Conservation (phyloP, 2,797 vertebrate genomes). For the Pelodytes ibericus region DNA sequence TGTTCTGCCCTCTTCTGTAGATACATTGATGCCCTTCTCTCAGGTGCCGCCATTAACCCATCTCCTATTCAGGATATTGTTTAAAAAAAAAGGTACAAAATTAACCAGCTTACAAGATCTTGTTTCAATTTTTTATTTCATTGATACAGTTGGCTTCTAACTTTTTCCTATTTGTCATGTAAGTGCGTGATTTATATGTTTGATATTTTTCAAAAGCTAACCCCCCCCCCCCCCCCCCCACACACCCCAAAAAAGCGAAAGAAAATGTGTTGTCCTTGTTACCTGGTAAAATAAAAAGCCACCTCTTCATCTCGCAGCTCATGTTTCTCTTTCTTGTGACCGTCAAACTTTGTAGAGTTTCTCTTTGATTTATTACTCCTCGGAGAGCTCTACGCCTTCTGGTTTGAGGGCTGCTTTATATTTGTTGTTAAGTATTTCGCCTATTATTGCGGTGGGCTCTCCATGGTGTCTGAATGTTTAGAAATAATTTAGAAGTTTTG, state of each 20-base stretch:
- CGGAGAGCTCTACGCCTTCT: constrained; percentile 25
- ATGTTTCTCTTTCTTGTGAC: constrained; percentile 25
- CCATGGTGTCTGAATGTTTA: constrained; percentile 29
- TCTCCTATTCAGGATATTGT: no score
- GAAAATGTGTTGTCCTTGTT: constrained; percentile 46
- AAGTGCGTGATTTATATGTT: constrained; percentile 14
- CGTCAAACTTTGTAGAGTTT: constrained; percentile 41
- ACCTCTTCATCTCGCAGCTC: constrained; percentile 48
- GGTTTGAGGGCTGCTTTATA: constrained; percentile 37
- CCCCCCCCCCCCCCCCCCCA: no score
- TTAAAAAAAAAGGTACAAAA: no score
- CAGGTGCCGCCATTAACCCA: no score
- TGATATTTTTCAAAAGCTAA: constrained; percentile 41
- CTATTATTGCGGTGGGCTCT: constrained; percentile 20
- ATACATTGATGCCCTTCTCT: no score
- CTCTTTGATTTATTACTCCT: constrained; percentile 28
- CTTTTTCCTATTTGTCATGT: constrained; percentile 31
- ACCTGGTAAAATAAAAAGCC: constrained; percentile 48
- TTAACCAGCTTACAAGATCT: neutral
- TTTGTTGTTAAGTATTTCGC: constrained; percentile 48
- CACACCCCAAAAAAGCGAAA: constrained; percentile 28
- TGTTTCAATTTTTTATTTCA: constrained; percentile 8
- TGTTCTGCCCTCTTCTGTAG: no score
- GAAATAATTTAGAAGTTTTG: constrained; percentile 43
- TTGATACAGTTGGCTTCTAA: constrained; percentile 29